Percentiles rank a stretch among this genome's conserved stretches.
Evolutionary conservation across 2,888 invertebrate genomes (phyloP).

Genomic region (Caenorhabditis wallacei): DNA sequence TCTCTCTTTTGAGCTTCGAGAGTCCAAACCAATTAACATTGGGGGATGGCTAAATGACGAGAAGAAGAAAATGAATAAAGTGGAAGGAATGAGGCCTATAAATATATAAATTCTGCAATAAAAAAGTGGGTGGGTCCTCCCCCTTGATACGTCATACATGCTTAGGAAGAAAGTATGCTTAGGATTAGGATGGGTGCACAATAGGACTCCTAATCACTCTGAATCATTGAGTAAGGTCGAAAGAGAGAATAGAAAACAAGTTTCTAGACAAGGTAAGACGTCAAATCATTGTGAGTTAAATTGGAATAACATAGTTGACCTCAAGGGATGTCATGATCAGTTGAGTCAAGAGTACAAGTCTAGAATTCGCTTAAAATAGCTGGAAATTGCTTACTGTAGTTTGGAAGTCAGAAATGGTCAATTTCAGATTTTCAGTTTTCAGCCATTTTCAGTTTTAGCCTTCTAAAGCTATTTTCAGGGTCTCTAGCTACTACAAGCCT

Average conservation of each 20-base stretch:
- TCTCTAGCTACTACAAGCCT: no score
- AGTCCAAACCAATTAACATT: not conserved
- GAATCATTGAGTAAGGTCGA: not conserved
- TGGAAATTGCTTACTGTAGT: no score
- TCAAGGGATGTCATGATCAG: no score
- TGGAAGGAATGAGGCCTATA: not conserved
- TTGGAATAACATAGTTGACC: no score
- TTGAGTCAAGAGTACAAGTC: no score
- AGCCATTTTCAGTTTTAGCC: no score
- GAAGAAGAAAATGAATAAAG: not conserved
- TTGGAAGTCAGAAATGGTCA: no score
- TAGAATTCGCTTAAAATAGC: no score
- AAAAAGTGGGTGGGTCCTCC: not conserved
- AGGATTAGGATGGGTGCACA: not conserved
- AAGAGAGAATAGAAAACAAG: not conserved
- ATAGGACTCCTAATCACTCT: not conserved
- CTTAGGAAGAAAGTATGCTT: not conserved
- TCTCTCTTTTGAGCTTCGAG: not conserved
- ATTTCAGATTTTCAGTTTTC: no score
- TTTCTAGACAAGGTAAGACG: no score
- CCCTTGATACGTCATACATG: not conserved
- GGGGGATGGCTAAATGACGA: not conserved
- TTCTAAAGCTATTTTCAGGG: no score
- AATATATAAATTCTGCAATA: not conserved
- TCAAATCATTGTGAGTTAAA: no score